Evolutionary conservation across 64 coral and sea anemone species (phyloP), one percentile per base, ranked within the genome.

Genomic region (Astreopora myriophthalma): DNA sequence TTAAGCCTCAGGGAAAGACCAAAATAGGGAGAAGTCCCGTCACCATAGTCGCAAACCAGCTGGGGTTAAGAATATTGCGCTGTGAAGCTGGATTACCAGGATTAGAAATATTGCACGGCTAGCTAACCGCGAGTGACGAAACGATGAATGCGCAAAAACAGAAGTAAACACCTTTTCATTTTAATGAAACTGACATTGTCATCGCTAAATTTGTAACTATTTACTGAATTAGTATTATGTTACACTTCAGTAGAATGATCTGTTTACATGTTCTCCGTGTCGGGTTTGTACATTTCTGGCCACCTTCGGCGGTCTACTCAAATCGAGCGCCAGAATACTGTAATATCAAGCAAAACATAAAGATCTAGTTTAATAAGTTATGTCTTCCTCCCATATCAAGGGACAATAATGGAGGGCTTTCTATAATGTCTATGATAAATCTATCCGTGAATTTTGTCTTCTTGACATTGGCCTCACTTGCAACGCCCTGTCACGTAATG

Each of bases 161-260:
- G 12, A 33, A 37, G 70, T 61, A 80, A 80, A 61, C 77, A 14
- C n/a, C 8, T 38, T 11, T 34, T 1, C 22, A 83, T 39, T 83
- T 83, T 35, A 35, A 5, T 25, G 22, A 60, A n/a, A 31, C 40
- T 44, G 40, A 44, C 40, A 20, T 4, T 70, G 5, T 80, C 76
- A 80, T 62, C 48, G 48, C 49, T 61, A 80, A 60, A 60, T 80
- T 80, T 80, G n/a, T n/a, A 80, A 29, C 8, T 23, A 34, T 22
- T 57, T 57, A 29, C 25, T 67, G 0, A 0, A 2, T 0, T n/a
- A 9, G 64, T 11, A 1, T 25, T 32, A 29, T 30, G 38, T 52
- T 79, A 29, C 49, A n/a, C n/a, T n/a, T n/a, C n/a, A n/a, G n/a
- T n/a, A n/a, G 42, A 46, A 46, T 46, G 11, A 46, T 5, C 42